Conservation (phyloP, 2,797 vertebrate genomes). For the Mastacembelus armatus region DNA sequence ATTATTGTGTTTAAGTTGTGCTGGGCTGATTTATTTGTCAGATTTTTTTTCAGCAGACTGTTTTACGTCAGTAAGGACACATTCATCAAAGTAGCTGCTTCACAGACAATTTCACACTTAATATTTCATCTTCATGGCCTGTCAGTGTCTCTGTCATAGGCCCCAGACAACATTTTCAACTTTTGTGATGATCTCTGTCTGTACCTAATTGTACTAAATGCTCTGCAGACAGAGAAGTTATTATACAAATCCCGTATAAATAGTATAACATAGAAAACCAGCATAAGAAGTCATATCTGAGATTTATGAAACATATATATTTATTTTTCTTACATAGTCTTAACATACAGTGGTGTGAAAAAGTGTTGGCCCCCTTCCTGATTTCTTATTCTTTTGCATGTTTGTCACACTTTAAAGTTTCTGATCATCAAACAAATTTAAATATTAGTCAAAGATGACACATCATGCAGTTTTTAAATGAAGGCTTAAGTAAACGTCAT, state of each 20-base stretch:
- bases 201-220: conserved; percentile 4
- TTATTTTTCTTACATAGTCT: too few relatives aligned
- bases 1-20: conserved; percentile 12
- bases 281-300: neutral
- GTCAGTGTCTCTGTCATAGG: conserved; percentile 37
- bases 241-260: conserved; percentile 4
- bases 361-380: too few relatives aligned
- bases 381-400: too few relatives aligned
- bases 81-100: conserved; percentile 30
- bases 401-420: too few relatives aligned
- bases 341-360: too few relatives aligned
- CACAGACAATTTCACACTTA: conserved; percentile 58
- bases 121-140: conserved; percentile 49
- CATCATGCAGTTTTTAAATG: too few relatives aligned
- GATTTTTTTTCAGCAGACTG: conserved; percentile 11
- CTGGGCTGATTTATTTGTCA: neutral
- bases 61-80: conserved; percentile 53
- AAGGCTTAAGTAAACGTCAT: neutral
- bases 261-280: conserved; percentile 1
- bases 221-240: conserved; percentile 14
- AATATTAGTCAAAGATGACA: too few relatives aligned
- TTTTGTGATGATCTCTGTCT: conserved; percentile 15
- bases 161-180: conserved; percentile 28
- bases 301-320: conserved; percentile 1
- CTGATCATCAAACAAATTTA: too few relatives aligned